Evolutionary conservation across 2,113 vertebrate species (phyloP).

Genomic region (Cygnus atratus): DNA sequence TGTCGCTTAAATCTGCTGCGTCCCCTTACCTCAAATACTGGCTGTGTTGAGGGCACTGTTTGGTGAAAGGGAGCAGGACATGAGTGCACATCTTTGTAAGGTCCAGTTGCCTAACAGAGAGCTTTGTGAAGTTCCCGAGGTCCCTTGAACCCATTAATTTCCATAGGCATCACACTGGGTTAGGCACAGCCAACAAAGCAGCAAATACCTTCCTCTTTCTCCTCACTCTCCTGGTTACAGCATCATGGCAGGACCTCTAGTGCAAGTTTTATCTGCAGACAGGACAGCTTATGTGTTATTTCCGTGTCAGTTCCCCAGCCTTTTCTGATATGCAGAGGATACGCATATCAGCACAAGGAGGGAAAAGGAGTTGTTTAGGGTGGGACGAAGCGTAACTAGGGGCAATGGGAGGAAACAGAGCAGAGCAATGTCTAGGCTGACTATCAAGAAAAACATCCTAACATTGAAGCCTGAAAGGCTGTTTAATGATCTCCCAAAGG

Average conservation of each 20-base stretch:
- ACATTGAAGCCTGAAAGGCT: background rate
- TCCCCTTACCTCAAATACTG: background rate
- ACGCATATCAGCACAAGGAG: background rate
- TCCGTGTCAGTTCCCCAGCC: background rate
- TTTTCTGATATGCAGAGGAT: background rate
- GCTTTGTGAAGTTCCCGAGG: background rate
- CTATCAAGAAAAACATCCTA: conserved; percentile 58
- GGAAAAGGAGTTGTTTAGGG: conserved; percentile 29
- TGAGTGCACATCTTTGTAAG: background rate
- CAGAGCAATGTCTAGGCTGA: conserved; percentile 15
- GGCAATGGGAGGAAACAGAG: conserved; percentile 36
- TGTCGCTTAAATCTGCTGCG: background rate
- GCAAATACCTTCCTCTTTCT: background rate
- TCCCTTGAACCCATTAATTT: background rate
- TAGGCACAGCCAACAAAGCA: background rate
- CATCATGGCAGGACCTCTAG: background rate
- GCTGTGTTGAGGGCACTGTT: background rate
- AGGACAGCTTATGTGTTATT: background rate
- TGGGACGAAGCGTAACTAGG: background rate
- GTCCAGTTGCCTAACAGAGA: background rate
- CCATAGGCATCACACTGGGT: background rate
- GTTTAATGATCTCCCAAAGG: conserved; percentile 3
- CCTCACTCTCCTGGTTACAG: background rate
- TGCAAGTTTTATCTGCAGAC: background rate
- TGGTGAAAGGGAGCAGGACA: background rate